Base-by-base conservation (phyloP, 2,113 vertebrate genomes). In the Gasterosteus nipponicus region DNA sequence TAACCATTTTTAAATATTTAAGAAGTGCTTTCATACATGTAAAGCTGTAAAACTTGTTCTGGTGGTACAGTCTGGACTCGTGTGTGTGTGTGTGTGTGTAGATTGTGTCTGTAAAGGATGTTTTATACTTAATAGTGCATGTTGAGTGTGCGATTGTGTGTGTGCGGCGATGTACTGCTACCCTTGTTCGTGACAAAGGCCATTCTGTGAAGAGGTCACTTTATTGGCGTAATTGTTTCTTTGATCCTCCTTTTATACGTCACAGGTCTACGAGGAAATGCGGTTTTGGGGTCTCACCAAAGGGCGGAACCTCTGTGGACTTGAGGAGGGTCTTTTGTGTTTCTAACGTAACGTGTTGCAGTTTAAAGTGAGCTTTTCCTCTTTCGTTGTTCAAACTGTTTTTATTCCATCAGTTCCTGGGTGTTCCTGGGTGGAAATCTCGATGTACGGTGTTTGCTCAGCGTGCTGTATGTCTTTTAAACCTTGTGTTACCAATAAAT, bases 401-500 rank as follows among this genome's bases (percentile, higher is more conserved):
- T 74, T 61, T 22, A 80, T 73, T 73, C 38, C 49, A 57, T 62
- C 11, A 33, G 11, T 73, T 62, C 57, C 35, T 73, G 35, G 67
- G 69, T 67, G 51, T 54, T 65, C n/a, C n/a, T n/a, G n/a, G n/a
- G n/a, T n/a, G n/a, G 29, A 76, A 73, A 75, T 68, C 7, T 75
- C 26, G 22, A 65, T 86, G 77, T 89, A 81, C 26, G 22, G 67
- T 86, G 77, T 89, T 83, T 74, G 49, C 59, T 53, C 64, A 63
- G 62, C 82, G 84, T 82, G 39, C 51, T 80, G 66, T 77, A 22
- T 29, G 29, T 87, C 68, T 75, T 73, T 89, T 68, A 7, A 67
- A 69, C 63, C 53, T 75, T 83, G 64, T 87, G 59, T 81, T 80
- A 73, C 77, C 74, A 89, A 91, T 91, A 92, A 93, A 92, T 78